Conservation (phyloP, 2,113 vertebrate species). For the Myrmecophaga tridactyla region DNA sequence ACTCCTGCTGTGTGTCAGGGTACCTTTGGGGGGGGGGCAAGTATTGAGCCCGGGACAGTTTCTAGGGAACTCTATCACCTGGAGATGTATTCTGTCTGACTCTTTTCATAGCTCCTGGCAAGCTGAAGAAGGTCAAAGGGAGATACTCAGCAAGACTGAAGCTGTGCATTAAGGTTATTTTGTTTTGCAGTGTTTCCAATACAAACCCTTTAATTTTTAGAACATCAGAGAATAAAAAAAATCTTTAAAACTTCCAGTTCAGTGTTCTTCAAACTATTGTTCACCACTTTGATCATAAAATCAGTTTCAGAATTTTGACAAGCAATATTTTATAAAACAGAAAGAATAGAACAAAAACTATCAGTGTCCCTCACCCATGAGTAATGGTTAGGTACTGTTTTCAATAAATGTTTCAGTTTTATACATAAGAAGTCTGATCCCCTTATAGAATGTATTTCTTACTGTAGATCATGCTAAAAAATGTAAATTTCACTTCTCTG, state of each 20-base stretch:
- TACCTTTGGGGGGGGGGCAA: neutral
- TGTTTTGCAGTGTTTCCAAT: neutral
- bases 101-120: neutral
- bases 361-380: neutral
- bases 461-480: neutral
- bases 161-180: neutral
- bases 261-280: neutral
- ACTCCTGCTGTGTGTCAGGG: neutral
- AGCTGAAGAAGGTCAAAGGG: neutral
- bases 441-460: neutral
- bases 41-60: neutral
- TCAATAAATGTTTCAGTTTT: neutral
- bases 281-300: neutral
- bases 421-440: neutral
- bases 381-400: neutral
- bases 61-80: neutral
- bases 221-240: neutral
- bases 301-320: neutral
- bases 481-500: neutral
- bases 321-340: neutral
- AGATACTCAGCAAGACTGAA: neutral
- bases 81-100: neutral
- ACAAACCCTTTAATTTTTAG: constrained; percentile 13
- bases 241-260: neutral
- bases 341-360: neutral